Evolutionary conservation across 2,113 vertebrate genomes (phyloP), one percentile per base, ranked within the genome.

Genomic region (Lynx canadensis): DNA sequence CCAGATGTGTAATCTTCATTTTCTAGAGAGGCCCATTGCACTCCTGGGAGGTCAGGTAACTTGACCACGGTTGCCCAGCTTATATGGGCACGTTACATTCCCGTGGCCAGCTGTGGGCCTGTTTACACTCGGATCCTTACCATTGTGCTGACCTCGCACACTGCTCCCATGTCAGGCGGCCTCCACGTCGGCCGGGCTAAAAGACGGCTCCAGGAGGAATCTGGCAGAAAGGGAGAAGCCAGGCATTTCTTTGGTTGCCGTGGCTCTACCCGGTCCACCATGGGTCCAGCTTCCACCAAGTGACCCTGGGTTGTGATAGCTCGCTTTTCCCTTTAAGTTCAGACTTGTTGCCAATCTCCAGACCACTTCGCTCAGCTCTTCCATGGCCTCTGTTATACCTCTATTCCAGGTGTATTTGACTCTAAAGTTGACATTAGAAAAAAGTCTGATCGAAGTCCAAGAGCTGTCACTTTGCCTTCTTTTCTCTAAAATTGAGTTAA

Each of bases 371-470:
- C 50, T 33, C 15, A 48, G 13, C 13, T 33, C 2, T 84, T 45
- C 63, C 2, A 38, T 89, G 4, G 57, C 60, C 38, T 68, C 63
- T 45, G 27, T 65, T 36, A 68, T 33, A 48, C 48, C 45, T 80
- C 73, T 45, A 1, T n/a, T 71, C 23, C 82, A 97, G 29, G 65
- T 80, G 71, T 65, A 52, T 21, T 82, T 93, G 36, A 93, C 69
- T 94, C 41, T 74, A 82, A 71, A 87, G 29, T 74, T 82, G 36
- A 50, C n/a, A 66, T 65, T 65, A 6, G 45, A 83, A 81, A 12
- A 19, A 85, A 85, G 41, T 50, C 57, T 21, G 52, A 79, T 50
- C 33, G 65, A 82, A 48, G 6, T n/a, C 27, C 45, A 83, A 79
- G 31, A 87, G 3, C 36, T 80, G 45, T 69, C 52, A 50, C 7